Conservation (phyloP, 2,888 invertebrate genomes). For the Odontomyia ornata region DNA sequence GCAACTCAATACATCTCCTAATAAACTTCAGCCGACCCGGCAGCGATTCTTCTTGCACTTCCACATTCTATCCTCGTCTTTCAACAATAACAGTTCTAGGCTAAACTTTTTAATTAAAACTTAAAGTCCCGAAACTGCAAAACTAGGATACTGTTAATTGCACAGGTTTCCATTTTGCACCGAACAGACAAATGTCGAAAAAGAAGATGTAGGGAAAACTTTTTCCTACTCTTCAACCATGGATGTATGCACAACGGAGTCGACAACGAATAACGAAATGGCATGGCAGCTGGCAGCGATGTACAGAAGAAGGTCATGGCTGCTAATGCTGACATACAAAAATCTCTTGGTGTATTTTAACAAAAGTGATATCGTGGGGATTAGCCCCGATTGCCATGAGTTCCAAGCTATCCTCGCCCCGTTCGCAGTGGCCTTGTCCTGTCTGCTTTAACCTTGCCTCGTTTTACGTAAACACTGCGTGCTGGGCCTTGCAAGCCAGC, state of each 20-base stretch:
- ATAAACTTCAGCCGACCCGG: no score
- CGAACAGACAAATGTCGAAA: conserved; percentile 30
- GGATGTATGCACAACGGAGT: background rate
- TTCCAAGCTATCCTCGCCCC: background rate
- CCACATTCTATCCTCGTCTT: no score
- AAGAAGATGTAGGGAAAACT: background rate
- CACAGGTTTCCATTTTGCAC: conserved; percentile 32
- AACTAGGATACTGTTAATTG: conserved; percentile 33
- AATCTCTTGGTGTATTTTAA: conserved; percentile 2
- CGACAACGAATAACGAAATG: background rate
- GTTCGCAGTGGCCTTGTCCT: conserved; percentile 11
- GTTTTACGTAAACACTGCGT: background rate
- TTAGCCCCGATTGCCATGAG: background rate
- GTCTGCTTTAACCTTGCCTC: background rate
- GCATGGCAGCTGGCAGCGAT: background rate
- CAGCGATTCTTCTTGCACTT: no score
- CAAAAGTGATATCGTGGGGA: conserved; percentile 24
- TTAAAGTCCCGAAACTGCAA: conserved; percentile 24
- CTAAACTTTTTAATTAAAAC: conserved; percentile 39
- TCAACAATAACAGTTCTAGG: no score
- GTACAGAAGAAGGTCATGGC: background rate
- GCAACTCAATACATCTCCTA: no score
- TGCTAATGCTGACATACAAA: background rate
- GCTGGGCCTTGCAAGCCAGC: background rate
- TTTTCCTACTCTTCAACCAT: conserved; percentile 11